Evolutionary conservation across 2,888 invertebrate species (phyloP).

Genomic region (Brachypalpus laphriformis): DNA sequence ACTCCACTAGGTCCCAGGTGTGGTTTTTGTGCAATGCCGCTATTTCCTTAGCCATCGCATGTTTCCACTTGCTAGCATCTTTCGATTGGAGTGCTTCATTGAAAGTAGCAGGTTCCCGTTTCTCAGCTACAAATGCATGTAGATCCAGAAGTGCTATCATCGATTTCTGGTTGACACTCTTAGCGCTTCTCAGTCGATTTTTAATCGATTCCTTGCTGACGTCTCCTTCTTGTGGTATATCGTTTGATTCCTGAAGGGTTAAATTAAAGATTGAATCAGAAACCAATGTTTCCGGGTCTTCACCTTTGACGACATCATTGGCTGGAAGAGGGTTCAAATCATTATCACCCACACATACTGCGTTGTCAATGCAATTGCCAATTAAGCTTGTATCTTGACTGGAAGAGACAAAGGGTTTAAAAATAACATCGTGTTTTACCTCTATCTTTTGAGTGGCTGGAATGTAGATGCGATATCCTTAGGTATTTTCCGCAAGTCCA

Average conservation of each 20-base stretch:
- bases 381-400: background rate
- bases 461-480: background rate
- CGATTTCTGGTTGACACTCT: background rate
- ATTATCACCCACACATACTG: background rate
- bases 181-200: background rate
- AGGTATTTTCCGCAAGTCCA: background rate
- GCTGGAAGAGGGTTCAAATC: background rate
- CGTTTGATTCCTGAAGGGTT: background rate
- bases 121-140: background rate
- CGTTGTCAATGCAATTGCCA: background rate
- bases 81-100: background rate
- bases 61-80: background rate
- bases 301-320: background rate
- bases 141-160: background rate
- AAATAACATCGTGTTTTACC: background rate
- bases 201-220: background rate
- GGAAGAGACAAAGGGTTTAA: background rate
- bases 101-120: background rate
- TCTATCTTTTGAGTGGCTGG: background rate
- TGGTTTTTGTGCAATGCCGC: background rate
- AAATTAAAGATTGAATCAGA: background rate
- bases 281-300: background rate
- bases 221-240: background rate
- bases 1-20: background rate
- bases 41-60: background rate